phyloP scores from a whole-genome alignment of 2,888 invertebrate species.

The Oligia fasciuncula region DNA sequence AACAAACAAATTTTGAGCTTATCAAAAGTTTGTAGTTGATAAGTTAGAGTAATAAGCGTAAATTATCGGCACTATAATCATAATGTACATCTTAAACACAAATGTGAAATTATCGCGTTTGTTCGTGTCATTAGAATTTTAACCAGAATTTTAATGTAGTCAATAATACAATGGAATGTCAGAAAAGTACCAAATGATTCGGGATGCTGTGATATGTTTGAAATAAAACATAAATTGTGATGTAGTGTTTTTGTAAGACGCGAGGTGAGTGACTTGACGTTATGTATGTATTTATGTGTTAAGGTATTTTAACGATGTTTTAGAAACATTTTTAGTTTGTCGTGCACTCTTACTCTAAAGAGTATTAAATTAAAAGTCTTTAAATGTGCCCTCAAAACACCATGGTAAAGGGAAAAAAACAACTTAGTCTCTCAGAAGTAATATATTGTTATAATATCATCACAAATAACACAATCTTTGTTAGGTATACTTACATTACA shows the following conservation, averaged over 20 bases:
- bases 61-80: slow-evolving; percentile 48
- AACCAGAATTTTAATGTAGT: slow-evolving; percentile 50
- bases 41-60: slow-evolving; percentile 55
- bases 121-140: slow-evolving; percentile 49
- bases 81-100: slow-evolving; percentile 40
- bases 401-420: slow-evolving; percentile 27
- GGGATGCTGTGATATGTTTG: slow-evolving; percentile 80
- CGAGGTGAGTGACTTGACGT: slow-evolving; percentile 45
- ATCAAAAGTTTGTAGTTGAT: slow-evolving; percentile 65
- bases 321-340: slow-evolving; percentile 49
- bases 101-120: slow-evolving; percentile 47
- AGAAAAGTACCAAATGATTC: slow-evolving; percentile 69
- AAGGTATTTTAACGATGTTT: slow-evolving; percentile 55
- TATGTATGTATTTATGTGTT: slow-evolving; percentile 58
- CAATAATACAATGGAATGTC: slow-evolving; percentile 54
- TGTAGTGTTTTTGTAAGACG: slow-evolving; percentile 62
- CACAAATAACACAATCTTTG: slow-evolving; percentile 43
- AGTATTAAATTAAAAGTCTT: slow-evolving; percentile 23
- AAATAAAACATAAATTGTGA: slow-evolving; percentile 68
- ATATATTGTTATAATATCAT: slow-evolving; percentile 47
- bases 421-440: slow-evolving; percentile 21
- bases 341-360: slow-evolving; percentile 36
- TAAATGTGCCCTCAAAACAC: slow-evolving; percentile 11
- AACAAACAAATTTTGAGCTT: slow-evolving; percentile 71
- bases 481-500: slow-evolving; percentile 36